Evolutionary conservation across 1,140 invertebrate genomes (phyloP).

Genomic region (Odontomachus brunneus): DNA sequence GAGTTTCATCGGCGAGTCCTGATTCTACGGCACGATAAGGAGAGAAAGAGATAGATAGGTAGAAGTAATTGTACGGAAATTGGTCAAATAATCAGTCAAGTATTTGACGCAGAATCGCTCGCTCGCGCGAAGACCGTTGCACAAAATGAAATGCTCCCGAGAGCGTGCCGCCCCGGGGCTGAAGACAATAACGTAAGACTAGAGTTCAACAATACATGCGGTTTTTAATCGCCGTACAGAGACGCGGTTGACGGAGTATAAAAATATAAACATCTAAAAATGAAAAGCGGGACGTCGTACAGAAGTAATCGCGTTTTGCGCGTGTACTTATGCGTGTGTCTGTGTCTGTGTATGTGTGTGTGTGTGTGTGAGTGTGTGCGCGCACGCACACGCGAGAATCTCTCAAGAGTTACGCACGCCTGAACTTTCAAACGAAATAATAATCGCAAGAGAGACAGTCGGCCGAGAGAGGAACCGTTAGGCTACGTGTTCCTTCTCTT

Average conservation of each 20-base stretch:
- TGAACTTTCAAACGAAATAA: constrained; percentile 31
- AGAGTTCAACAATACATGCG: constrained; percentile 85
- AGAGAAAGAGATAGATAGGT: constrained; percentile 16
- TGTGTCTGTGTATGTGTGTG: not conserved
- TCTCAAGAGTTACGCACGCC: not conserved
- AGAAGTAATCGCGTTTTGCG: constrained; percentile 61
- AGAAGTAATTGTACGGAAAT: not conserved
- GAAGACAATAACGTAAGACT: constrained; percentile 83
- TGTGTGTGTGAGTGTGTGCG: too few species aligned
- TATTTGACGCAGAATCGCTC: constrained; percentile 28
- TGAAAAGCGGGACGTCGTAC: constrained; percentile 75
- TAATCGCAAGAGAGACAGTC: not conserved
- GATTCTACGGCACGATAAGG: constrained; percentile 25
- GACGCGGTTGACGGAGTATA: constrained; percentile 78
- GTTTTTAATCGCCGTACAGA: constrained; percentile 78
- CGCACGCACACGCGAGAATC: not conserved
- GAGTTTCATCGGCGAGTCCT: constrained; percentile 19
- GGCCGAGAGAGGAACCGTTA: constrained; percentile 21
- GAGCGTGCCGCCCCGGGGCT: constrained; percentile 67
- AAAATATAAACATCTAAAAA: constrained; percentile 85
- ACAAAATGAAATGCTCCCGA: constrained; percentile 64
- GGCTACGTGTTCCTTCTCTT: not conserved
- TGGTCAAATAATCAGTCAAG: constrained; percentile 38
- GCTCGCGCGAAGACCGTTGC: constrained; percentile 40
- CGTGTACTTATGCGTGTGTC: constrained; percentile 19